These are phyloP conservation scores for Thumatha senex DNA, from an alignment of 2,888 invertebrate genomes.

Conservation along the genomic window DNA sequence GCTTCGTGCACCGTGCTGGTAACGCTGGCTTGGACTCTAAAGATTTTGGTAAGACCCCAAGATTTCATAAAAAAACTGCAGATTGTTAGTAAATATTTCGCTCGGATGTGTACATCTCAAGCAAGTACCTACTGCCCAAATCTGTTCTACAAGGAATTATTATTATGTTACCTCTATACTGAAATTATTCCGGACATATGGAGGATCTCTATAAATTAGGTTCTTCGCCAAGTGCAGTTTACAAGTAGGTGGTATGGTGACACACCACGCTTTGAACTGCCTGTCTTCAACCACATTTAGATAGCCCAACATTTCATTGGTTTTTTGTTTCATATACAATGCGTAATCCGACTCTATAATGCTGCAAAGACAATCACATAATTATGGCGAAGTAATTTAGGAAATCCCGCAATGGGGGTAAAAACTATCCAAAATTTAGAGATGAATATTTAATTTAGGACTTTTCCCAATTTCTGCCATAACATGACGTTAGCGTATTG, in stretches of 20 bases:
- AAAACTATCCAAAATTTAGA: not conserved
- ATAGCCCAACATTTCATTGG: conserved; percentile 86
- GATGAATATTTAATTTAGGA: no score
- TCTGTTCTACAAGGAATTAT: no score
- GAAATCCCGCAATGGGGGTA: not conserved
- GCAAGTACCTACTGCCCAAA: no score
- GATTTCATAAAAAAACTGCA: no score
- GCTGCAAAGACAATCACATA: conserved; percentile 44
- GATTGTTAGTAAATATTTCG: no score
- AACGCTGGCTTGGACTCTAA: no score
- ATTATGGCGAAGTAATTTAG: not conserved
- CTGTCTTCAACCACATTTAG: conserved; percentile 85
- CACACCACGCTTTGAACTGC: conserved; percentile 88
- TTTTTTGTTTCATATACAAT: conserved; percentile 80
- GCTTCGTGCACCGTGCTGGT: no score
- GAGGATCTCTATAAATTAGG: conserved; percentile 82
- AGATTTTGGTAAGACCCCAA: no score
- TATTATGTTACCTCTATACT: conserved; percentile 78
- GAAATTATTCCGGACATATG: conserved; percentile 86
- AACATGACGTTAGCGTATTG: no score
- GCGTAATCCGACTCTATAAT: conserved; percentile 84
- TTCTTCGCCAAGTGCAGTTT: conserved; percentile 84
- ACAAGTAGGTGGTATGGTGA: conserved; percentile 86
- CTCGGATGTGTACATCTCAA: no score
- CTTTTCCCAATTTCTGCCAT: no score